Evolutionary conservation across 1,140 invertebrate species (phyloP).

Genomic region (Harpegnathos saltator): DNA sequence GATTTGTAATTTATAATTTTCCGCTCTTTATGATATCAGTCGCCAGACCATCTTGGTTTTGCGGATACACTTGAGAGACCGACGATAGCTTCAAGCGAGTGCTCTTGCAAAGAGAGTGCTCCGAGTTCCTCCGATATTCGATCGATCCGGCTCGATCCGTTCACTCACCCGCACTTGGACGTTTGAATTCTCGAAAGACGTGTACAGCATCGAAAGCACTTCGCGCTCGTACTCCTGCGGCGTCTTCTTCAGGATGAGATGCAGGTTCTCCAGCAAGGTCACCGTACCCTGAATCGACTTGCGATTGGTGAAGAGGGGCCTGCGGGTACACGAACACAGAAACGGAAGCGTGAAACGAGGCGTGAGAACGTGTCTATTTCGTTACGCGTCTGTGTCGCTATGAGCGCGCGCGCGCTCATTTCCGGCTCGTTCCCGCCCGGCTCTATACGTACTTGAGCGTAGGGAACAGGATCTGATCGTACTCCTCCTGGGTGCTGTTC

Average conservation of each 20-base stretch:
- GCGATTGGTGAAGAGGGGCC: conserved; percentile 92
- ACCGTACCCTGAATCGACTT: conserved; percentile 97
- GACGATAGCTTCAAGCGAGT: too few species aligned
- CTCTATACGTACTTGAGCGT: conserved; percentile 89
- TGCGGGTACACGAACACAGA: conserved; percentile 79
- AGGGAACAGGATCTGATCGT: conserved; percentile 93
- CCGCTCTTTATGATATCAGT: too few species aligned
- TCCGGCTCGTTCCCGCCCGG: conserved; percentile 11
- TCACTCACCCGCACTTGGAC: conserved; percentile 94
- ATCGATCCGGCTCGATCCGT: background rate
- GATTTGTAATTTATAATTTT: too few species aligned
- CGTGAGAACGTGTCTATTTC: conserved; percentile 27
- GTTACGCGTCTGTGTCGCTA: background rate
- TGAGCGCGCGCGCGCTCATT: conserved; percentile 42
- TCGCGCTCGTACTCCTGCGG: conserved; percentile 92
- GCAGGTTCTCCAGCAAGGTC: conserved; percentile 95
- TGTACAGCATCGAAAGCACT: conserved; percentile 95
- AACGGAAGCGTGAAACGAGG: conserved; percentile 9
- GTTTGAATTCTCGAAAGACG: conserved; percentile 95
- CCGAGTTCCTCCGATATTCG: background rate
- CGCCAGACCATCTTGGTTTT: background rate
- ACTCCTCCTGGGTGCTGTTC: conserved; percentile 93
- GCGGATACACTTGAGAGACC: too few species aligned
- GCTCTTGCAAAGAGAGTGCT: too few species aligned
- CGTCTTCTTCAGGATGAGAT: conserved; percentile 96